Conservation (phyloP, 2,797 vertebrate genomes). For the Syngnathus acus region DNA sequence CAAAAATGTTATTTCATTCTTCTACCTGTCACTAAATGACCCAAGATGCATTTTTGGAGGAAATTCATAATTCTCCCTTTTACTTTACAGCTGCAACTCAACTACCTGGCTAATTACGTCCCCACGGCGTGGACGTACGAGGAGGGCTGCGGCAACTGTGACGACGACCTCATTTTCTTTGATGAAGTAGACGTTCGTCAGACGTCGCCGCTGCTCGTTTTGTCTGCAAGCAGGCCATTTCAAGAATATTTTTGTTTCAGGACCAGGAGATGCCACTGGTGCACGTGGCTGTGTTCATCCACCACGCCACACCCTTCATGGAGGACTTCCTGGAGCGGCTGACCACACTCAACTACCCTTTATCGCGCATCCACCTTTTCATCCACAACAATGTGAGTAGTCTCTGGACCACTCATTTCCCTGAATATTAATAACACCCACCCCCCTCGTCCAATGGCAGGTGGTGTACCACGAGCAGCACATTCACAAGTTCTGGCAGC, state of each 20-base stretch:
- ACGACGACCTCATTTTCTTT: conserved; percentile 63
- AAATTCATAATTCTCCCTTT: not conserved
- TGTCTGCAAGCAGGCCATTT: not conserved
- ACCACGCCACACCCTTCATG: conserved; percentile 79
- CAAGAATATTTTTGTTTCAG: conserved; percentile 31
- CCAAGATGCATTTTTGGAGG: not conserved
- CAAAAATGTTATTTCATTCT: not conserved
- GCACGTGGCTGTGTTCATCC: conserved; percentile 75
- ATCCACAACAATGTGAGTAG: conserved; percentile 76
- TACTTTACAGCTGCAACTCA: conserved; percentile 76
- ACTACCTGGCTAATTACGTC: conserved; percentile 84
- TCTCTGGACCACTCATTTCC: too few relatives aligned
- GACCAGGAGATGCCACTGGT: conserved; percentile 74
- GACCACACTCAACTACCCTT: conserved; percentile 71
- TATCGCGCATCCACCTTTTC: conserved; percentile 67
- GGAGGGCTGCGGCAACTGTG: conserved; percentile 74
- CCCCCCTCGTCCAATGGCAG: conserved; percentile 41
- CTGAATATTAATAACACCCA: too few relatives aligned
- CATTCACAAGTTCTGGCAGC: conserved; percentile 72
- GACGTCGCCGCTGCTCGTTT: not conserved
- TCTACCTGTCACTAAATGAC: not conserved
- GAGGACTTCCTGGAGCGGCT: conserved; percentile 79
- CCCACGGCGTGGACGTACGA: conserved; percentile 81
- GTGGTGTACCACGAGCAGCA: conserved; percentile 82
- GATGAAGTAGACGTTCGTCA: conserved; percentile 18